Conservation (phyloP, 1,140 invertebrate species). For the Lordiphosa collinella region DNA sequence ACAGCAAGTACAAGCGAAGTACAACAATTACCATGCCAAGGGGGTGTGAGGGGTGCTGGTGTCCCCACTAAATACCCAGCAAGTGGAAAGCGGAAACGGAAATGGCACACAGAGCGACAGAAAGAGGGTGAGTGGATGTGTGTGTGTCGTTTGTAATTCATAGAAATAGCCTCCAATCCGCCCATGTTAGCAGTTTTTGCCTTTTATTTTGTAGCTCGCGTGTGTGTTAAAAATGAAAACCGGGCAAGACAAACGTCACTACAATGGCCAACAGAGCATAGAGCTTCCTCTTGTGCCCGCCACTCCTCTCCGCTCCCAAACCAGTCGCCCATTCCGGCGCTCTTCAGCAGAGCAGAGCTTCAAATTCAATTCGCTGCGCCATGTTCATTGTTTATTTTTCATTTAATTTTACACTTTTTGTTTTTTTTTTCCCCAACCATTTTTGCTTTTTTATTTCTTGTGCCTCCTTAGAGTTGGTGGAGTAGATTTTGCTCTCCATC, state of each 20-base stretch:
- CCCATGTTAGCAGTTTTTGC: conserved; percentile 65
- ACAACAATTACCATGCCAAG: conserved; percentile 59
- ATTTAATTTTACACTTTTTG: conserved; percentile 74
- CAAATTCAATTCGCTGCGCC: conserved; percentile 70
- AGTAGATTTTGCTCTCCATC: conserved; percentile 16
- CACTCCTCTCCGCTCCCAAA: not conserved
- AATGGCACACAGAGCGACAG: conserved; percentile 56
- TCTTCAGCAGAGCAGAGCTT: conserved; percentile 35
- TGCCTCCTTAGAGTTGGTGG: not conserved
- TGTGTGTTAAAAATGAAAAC: conserved; percentile 67
- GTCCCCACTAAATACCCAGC: conserved; percentile 66
- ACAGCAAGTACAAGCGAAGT: conserved; percentile 71
- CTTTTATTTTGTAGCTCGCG: conserved; percentile 26
- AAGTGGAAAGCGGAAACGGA: conserved; percentile 72
- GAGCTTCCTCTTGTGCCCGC: not conserved
- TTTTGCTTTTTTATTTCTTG: conserved; percentile 8
- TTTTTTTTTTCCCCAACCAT: conserved; percentile 14
- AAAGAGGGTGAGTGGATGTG: conserved; percentile 18
- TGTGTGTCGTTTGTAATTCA: conserved; percentile 62
- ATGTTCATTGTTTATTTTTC: conserved; percentile 76
- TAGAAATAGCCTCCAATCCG: conserved; percentile 42
- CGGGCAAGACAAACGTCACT: conserved; percentile 51
- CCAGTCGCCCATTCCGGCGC: conserved; percentile 2
- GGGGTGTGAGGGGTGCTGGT: not conserved
- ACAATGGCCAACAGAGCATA: conserved; percentile 24